These are phyloP conservation scores for Lagocephalus sceleratus DNA, from an alignment of 2,797 vertebrate genomes.

Conservation along the genomic window DNA sequence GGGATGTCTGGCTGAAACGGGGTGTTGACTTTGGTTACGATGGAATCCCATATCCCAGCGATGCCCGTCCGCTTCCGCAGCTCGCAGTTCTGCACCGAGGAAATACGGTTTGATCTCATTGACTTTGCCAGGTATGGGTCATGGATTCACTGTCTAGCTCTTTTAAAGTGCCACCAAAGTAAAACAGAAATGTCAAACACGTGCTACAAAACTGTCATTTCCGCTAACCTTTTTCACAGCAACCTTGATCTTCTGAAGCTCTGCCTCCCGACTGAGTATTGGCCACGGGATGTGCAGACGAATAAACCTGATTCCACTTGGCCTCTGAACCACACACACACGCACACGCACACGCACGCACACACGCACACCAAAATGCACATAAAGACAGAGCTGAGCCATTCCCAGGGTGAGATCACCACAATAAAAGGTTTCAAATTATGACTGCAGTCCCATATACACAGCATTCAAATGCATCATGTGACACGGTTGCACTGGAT, in stretches of 20 bases:
- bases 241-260: conserved; percentile 97
- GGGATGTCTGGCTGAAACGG: conserved; percentile 88
- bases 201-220: background rate
- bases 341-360: conserved; percentile 15
- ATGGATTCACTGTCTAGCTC: background rate
- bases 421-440: too few relatives aligned
- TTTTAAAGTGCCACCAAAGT: background rate
- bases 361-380: background rate
- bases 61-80: conserved; percentile 83
- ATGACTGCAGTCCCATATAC: background rate
- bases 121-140: background rate
- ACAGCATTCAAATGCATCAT: background rate
- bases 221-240: conserved; percentile 92
- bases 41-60: conserved; percentile 73
- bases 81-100: conserved; percentile 81
- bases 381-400: background rate
- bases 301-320: conserved; percentile 82
- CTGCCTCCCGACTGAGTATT: conserved; percentile 93
- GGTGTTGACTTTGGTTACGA: conserved; percentile 79
- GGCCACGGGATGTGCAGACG: conserved; percentile 94
- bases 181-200: background rate
- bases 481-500: too few relatives aligned
- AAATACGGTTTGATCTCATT: conserved; percentile 15
- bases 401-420: too few relatives aligned
- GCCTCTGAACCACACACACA: conserved; percentile 75